A percentile compares a stretch with the other conserved stretches of the same genome.
Conservation (phyloP, 2,113 vertebrate species). For the Butorides virescens region DNA sequence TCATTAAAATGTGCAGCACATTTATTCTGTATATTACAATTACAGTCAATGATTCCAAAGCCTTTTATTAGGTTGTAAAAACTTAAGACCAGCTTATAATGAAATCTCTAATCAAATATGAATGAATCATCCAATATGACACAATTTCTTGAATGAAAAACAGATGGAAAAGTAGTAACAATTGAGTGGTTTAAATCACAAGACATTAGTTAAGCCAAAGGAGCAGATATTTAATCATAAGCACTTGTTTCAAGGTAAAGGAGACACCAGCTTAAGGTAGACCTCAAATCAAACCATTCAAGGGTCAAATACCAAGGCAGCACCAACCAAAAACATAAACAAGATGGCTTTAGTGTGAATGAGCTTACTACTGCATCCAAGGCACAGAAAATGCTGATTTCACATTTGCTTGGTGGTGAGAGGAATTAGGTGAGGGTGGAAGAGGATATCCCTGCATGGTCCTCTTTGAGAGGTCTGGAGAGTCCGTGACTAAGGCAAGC, state of each 20-base stretch:
- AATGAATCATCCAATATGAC: slow-evolving; percentile 51
- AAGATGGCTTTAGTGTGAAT: neutral
- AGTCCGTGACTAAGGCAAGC: neutral
- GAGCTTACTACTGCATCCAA: neutral
- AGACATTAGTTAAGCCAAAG: neutral
- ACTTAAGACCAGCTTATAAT: slow-evolving; percentile 33
- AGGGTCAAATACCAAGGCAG: neutral
- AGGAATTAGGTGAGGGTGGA: neutral
- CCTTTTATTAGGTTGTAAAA: slow-evolving; percentile 47
- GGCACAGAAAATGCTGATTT: neutral
- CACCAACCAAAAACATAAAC: neutral
- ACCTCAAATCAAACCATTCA: neutral
- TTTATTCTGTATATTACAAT: neutral
- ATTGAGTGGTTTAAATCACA: slow-evolving; percentile 26
- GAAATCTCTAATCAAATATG: slow-evolving; percentile 55
- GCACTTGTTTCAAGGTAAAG: neutral
- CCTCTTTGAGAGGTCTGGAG: neutral
- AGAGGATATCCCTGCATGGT: accelerated
- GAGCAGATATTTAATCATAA: neutral
- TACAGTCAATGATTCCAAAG: neutral
- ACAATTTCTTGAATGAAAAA: slow-evolving; percentile 46
- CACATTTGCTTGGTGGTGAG: neutral
- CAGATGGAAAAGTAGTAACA: slow-evolving; percentile 36
- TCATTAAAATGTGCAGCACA: neutral
- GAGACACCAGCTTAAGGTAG: neutral